A percentile compares a stretch with the other conserved stretches of the same genome.
These are phyloP conservation scores for Noctilio leporinus DNA, from an alignment of 2,113 vertebrate species.

Conservation along the genomic window DNA sequence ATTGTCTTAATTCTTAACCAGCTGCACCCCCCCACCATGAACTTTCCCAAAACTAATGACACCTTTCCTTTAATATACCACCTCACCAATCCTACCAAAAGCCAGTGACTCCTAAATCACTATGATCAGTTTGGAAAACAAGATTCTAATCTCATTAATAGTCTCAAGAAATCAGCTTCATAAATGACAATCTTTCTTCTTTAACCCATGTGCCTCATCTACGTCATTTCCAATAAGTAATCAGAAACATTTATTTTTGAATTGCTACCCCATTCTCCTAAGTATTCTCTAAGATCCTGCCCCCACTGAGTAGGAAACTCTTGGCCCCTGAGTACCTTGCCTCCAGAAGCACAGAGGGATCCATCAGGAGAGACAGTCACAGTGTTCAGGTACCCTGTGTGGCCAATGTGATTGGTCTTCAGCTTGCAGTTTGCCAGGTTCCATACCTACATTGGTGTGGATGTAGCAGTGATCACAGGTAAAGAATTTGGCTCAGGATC, in stretches of 20 bases:
- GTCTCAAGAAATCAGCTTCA: neutral
- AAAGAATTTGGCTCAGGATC: neutral
- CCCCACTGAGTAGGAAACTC: rapidly evolving
- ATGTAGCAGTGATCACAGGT: neutral
- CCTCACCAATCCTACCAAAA: neutral
- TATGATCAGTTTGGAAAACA: neutral
- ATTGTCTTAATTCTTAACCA: neutral
- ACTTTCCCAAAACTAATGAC: neutral
- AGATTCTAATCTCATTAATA: neutral
- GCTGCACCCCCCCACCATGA: neutral
- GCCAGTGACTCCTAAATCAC: neutral
- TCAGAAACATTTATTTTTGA: neutral
- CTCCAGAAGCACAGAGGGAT: constrained; percentile 96
- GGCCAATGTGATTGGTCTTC: constrained; percentile 98
- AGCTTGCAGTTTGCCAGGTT: constrained; percentile 98
- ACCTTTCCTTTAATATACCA: neutral
- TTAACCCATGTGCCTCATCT: neutral
- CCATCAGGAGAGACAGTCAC: constrained; percentile 96
- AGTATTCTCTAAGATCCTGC: neutral
- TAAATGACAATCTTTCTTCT: neutral
- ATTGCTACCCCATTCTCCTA: neutral
- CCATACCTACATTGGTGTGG: constrained; percentile 86
- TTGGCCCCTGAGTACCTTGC: constrained; percentile 82
- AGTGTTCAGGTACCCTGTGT: constrained; percentile 93
- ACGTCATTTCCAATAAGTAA: neutral